Conservation (phyloP, 1,140 invertebrate genomes). For the Nasonia giraulti region DNA sequence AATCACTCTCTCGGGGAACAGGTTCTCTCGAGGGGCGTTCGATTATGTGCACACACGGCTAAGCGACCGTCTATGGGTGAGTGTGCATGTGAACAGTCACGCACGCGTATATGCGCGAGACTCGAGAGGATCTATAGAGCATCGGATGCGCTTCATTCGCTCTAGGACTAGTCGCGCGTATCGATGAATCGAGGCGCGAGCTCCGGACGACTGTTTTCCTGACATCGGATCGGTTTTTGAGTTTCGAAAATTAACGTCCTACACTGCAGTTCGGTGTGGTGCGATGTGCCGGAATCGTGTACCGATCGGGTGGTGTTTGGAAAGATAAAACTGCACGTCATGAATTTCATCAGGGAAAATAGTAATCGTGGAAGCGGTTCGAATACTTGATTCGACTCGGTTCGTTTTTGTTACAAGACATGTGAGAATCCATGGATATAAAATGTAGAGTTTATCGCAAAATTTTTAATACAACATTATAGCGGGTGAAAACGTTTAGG, state of each 20-base stretch:
- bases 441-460: neutral
- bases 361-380: neutral
- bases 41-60: neutral
- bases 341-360: neutral
- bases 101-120: neutral
- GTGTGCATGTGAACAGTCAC: neutral
- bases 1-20: conserved; percentile 5
- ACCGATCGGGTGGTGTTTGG: neutral
- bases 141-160: neutral
- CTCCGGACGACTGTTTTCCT: neutral
- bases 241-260: too few relatives aligned
- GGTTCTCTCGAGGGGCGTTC: neutral
- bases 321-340: neutral
- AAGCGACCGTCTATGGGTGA: neutral
- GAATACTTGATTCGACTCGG: neutral
- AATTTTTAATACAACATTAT: neutral
- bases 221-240: too few relatives aligned
- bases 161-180: neutral
- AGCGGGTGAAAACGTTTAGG: neutral
- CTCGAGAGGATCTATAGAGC: too few relatives aligned
- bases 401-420: neutral
- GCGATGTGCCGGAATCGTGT: too few relatives aligned
- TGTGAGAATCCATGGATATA: neutral
- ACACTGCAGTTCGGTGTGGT: too few relatives aligned
- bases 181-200: conserved; percentile 20